Base-by-base conservation (phyloP, 2,113 vertebrate species). In the Oreocharis arfaki region DNA sequence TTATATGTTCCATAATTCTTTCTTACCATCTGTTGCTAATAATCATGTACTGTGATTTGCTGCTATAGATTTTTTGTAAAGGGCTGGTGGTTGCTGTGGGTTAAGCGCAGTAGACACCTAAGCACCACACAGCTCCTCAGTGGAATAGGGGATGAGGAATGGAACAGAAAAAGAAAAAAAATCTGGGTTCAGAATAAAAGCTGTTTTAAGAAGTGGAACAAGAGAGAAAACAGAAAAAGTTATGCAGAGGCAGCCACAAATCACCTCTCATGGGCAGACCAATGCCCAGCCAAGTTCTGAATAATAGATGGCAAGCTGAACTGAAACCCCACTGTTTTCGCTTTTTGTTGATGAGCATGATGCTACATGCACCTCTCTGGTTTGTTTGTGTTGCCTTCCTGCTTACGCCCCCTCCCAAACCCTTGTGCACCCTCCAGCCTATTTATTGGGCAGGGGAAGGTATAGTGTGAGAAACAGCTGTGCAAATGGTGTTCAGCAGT, bases 221-320 rank as follows among this genome's bases (percentile, higher is more conserved):
- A 67, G 28, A 63, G 22, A 44, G 37, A 52, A 85, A 44, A 30
- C 3, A 14, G 49, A 78, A 32, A 8, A 52, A 41, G 26, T 8
- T 15, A 32, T 63, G 33, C 11, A 27, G 46, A 55, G 55, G 39
- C 26, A 26, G 13, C 22, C 8, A 2, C 1, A 0, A 3, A 33
- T 47, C 3, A 7, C 22, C 19, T 63, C 22, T 35, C 16, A 9
- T 0, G 0, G 37, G 5, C 46, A 83, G 30, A 37, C 22, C 6
- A 17, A 5, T 67, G 18, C 23, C 37, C 32, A 70, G 33, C 20
- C 37, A 16, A 16, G 33, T 73, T 73, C 35, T 16, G 16, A 82
- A 9, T 55, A 78, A 1, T 5, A 61, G 41, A 9, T 61, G 22
- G 37, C 46, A 79, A 53, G 41, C 16, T 39, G 55, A 39, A 16